phyloP scores from a whole-genome alignment of 2,797 vertebrate species.

The Aplochiton taeniatus region DNA sequence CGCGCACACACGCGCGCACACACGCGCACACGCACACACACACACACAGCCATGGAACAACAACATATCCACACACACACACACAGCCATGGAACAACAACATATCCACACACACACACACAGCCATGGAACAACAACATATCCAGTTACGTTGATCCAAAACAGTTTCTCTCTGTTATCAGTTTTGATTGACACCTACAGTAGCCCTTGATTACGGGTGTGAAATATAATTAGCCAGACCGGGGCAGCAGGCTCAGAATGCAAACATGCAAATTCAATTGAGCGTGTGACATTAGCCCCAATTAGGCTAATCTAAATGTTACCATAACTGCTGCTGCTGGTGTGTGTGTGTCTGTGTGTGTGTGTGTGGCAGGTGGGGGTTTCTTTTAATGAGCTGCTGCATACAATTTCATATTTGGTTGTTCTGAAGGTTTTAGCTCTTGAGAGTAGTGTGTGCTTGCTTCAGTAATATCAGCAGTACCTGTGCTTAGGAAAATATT shows the following conservation, averaged over 20 bases:
- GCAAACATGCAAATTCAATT: conserved; percentile 41
- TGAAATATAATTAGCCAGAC: conserved; percentile 47
- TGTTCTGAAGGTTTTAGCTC: conserved; percentile 37
- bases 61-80: background rate
- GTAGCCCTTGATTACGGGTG: conserved; percentile 44
- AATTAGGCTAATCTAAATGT: conserved; percentile 38
- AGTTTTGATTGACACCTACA: conserved; percentile 43
- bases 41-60: too few relatives aligned
- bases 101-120: background rate
- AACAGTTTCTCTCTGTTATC: conserved; percentile 43
- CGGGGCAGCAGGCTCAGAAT: conserved; percentile 19
- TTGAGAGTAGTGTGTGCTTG: conserved; percentile 12
- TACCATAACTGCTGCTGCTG: conserved; percentile 12
- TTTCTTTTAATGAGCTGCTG: conserved; percentile 48
- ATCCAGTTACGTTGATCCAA: conserved; percentile 6
- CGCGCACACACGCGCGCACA: background rate
- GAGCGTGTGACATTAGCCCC: conserved; percentile 19
- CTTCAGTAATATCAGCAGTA: background rate
- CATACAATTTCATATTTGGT: conserved; percentile 36
- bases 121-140: conserved; percentile 3
- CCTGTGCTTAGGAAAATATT: conserved; percentile 51
- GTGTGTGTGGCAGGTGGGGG: background rate
- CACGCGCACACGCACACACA: background rate
- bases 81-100: conserved; percentile 9
- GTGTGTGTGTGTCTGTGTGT: background rate